Evolutionary conservation across 1,140 invertebrate genomes (phyloP).

Genomic region (Pseudobourletiella spinata): DNA sequence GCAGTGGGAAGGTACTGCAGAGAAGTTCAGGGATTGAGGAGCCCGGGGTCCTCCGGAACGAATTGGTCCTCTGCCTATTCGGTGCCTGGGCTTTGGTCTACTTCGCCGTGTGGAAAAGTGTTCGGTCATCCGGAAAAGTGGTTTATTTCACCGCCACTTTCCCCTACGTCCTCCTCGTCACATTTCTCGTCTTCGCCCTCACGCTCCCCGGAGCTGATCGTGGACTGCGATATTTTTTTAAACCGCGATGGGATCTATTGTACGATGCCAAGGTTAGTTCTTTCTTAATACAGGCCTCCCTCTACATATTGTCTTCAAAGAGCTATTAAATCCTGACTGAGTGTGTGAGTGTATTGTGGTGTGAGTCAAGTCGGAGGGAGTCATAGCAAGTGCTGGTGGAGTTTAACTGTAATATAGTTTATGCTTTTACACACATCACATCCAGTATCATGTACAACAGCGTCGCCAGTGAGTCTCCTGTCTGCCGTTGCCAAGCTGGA

Average conservation of each 20-base stretch:
- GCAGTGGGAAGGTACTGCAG: constrained; percentile 70
- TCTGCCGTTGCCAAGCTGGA: too few species aligned
- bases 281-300: too few species aligned
- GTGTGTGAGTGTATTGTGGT: too few species aligned
- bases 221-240: constrained; percentile 74
- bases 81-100: constrained; percentile 84
- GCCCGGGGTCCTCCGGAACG: constrained; percentile 71
- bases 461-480: too few species aligned
- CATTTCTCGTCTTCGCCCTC: constrained; percentile 66
- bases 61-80: constrained; percentile 72
- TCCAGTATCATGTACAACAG: too few species aligned
- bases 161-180: constrained; percentile 66
- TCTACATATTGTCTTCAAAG: neutral
- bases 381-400: too few species aligned
- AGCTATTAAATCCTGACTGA: too few species aligned
- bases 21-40: constrained; percentile 70
- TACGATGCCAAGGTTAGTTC: constrained; percentile 60
- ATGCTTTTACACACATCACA: too few species aligned
- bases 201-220: constrained; percentile 69
- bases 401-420: too few species aligned
- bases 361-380: too few species aligned
- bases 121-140: constrained; percentile 67
- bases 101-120: constrained; percentile 87
- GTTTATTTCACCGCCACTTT: constrained; percentile 80
- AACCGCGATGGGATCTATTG: constrained; percentile 75